phyloP scores from a whole-genome alignment of 2,797 vertebrate genomes.

The Natrix natrix region DNA sequence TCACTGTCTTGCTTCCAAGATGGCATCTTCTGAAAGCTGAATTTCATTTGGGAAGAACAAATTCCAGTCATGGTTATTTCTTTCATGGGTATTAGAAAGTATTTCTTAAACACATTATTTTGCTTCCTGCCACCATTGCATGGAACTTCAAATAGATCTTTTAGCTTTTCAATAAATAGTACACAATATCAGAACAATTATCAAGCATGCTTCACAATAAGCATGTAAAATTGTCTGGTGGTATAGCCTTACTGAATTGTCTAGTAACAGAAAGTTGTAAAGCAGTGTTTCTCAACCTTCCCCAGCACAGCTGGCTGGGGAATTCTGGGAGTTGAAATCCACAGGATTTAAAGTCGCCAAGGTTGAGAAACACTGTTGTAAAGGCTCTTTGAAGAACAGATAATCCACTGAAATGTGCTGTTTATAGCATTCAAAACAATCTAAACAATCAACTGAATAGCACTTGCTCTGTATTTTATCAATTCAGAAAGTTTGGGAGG shows the following conservation, averaged over 20 bases:
- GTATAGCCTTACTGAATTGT: not conserved
- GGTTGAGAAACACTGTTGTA: not conserved
- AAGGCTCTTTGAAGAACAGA: not conserved
- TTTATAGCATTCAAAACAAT: not conserved
- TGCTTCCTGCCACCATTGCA: not conserved
- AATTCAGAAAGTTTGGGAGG: conserved; percentile 16
- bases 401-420: not conserved
- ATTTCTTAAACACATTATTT: not conserved
- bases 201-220: not conserved
- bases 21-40: not conserved
- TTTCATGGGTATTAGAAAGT: not conserved
- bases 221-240: not conserved
- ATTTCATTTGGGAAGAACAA: not conserved
- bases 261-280: not conserved
- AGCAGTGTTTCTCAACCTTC: too few relatives aligned
- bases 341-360: too few relatives aligned
- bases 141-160: not conserved
- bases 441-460: conserved; percentile 1
- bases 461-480: not conserved
- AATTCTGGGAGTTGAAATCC: too few relatives aligned
- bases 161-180: not conserved
- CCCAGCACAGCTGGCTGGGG: too few relatives aligned
- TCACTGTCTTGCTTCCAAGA: not conserved
- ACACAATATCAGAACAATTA: not conserved
- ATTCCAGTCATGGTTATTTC: not conserved